Conservation (phyloP, 2,888 invertebrate genomes). For the Merodon equestris region DNA sequence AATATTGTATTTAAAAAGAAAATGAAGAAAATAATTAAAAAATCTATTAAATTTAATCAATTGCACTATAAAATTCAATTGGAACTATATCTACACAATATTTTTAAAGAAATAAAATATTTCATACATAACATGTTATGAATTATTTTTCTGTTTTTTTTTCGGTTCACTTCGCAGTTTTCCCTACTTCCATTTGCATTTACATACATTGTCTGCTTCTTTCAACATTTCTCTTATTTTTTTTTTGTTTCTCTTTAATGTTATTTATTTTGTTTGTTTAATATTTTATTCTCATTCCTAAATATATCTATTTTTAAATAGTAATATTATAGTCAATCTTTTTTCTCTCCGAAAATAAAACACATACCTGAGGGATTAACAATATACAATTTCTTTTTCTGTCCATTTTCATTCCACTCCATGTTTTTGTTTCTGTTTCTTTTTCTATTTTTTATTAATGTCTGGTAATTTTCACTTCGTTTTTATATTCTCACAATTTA, state of each 20-base stretch:
- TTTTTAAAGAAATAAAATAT: conserved; percentile 39
- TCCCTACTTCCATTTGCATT: conserved; percentile 39
- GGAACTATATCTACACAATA: conserved; percentile 66
- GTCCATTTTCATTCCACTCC: conserved; percentile 39
- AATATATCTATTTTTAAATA: conserved; percentile 71
- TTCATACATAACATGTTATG: conserved; percentile 32
- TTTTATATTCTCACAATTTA: conserved; percentile 6
- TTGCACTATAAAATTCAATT: conserved; percentile 73
- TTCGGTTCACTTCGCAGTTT: conserved; percentile 22
- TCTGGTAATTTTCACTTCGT: conserved; percentile 3
- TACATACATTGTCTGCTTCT: conserved; percentile 42
- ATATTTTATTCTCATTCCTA: conserved; percentile 67
- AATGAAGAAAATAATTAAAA: conserved; percentile 29
- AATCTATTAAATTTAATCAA: conserved; percentile 71
- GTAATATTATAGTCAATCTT: conserved; percentile 81
- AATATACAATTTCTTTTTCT: conserved; percentile 55
- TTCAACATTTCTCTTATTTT: conserved; percentile 54
- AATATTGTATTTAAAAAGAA: conserved; percentile 20
- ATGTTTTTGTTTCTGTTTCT: conserved; percentile 30
- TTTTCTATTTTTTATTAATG: conserved; percentile 16
- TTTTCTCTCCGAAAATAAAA: conserved; percentile 83
- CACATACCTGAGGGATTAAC: conserved; percentile 80
- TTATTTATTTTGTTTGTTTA: conserved; percentile 69
- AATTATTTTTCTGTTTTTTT: conserved; percentile 6
- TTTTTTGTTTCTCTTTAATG: conserved; percentile 71